Evolutionary conservation across 2,888 invertebrate genomes (phyloP).

Genomic region (Cremastobaeus sp.): DNA sequence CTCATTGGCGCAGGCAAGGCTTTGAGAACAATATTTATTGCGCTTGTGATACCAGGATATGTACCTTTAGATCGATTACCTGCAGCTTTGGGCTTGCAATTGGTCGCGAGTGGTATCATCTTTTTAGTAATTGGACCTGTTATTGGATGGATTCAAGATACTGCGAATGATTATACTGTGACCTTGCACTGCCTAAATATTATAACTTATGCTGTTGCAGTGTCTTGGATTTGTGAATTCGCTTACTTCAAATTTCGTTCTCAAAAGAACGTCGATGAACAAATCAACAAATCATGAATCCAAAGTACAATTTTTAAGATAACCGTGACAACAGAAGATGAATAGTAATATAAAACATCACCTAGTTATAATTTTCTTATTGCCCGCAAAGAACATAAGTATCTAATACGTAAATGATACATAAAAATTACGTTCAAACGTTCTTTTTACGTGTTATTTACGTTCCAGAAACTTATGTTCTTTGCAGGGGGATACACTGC

Average conservation of each 20-base stretch:
- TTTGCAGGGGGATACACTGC: too few relatives aligned
- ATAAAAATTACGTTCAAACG: too few relatives aligned
- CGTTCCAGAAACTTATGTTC: too few relatives aligned
- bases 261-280: conserved; percentile 3
- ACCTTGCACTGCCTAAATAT: conserved; percentile 84
- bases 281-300: not conserved
- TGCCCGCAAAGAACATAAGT: too few relatives aligned
- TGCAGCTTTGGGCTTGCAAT: conserved; percentile 85
- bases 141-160: conserved; percentile 84
- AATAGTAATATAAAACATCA: too few relatives aligned
- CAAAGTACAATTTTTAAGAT: too few relatives aligned
- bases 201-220: conserved; percentile 82
- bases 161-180: conserved; percentile 80
- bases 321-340: too few relatives aligned
- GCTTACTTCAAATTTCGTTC: conserved; percentile 64
- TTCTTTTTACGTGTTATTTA: too few relatives aligned
- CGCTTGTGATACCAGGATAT: conserved; percentile 85
- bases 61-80: conserved; percentile 85
- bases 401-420: too few relatives aligned
- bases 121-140: conserved; percentile 83
- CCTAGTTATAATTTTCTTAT: too few relatives aligned
- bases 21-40: conserved; percentile 86
- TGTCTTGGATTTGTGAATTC: conserved; percentile 83
- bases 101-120: conserved; percentile 83
- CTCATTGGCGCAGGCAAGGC: conserved; percentile 86